A percentile compares a stretch with the other conserved stretches of the same genome.
These are phyloP conservation scores for Phrynocephalus forsythii DNA, from an alignment of 2,797 vertebrate genomes.

Conservation along the genomic window DNA sequence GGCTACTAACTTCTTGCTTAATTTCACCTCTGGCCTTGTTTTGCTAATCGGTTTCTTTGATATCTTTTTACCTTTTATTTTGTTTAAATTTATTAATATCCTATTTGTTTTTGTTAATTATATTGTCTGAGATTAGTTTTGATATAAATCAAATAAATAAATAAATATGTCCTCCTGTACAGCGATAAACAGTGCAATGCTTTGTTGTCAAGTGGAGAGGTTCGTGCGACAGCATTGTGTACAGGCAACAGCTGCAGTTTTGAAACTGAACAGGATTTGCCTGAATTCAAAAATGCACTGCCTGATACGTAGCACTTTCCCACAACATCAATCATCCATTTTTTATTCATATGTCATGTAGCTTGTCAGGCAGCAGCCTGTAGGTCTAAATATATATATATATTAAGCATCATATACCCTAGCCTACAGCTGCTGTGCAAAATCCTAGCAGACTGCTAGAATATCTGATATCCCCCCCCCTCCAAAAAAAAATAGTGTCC, in stretches of 20 bases:
- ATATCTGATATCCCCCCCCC: not conserved
- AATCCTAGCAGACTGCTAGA: not conserved
- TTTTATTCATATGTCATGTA: not conserved
- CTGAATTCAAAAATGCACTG: not conserved
- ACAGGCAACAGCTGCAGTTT: not conserved
- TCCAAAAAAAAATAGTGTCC: not conserved
- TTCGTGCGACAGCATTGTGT: not conserved
- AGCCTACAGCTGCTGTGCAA: not conserved
- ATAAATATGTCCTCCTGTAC: not conserved
- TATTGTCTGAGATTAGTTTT: too few relatives aligned
- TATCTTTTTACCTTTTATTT: too few relatives aligned
- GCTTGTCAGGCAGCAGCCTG: not conserved
- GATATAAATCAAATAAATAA: too few relatives aligned
- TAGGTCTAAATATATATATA: not conserved
- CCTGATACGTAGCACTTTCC: not conserved
- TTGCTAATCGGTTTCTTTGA: too few relatives aligned
- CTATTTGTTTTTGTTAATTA: too few relatives aligned
- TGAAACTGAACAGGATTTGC: not conserved
- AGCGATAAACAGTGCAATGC: not conserved
- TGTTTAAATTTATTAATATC: too few relatives aligned
- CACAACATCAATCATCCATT: not conserved
- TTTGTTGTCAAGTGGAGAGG: not conserved
- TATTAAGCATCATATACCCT: not conserved
- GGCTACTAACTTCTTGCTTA: too few relatives aligned
- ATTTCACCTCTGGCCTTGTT: too few relatives aligned